Base-by-base conservation (phyloP, 1,140 invertebrate species). In the Bemisia tabaci region DNA sequence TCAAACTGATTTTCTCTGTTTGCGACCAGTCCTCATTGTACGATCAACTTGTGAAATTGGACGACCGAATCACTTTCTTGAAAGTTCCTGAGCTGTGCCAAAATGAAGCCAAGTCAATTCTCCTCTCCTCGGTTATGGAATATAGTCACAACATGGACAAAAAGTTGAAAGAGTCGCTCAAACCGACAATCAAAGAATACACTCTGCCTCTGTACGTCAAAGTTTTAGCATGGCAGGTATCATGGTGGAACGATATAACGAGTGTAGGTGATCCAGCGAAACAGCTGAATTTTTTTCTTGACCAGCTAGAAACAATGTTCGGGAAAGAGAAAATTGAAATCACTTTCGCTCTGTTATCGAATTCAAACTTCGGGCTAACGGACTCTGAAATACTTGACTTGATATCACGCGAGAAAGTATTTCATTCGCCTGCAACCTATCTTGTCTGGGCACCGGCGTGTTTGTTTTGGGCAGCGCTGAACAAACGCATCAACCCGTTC, bases 311-410 rank as follows among this genome's bases (percentile, higher is more conserved):
- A 74, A 78, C 79, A 12, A 83, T 84, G 22, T 77, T 88, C 60
- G 87, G 86, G 0, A 81, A 81, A 65, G 79, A 82, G 60, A 72
- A 81, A 79, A 73, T 80, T 11, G 76, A 79, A 73, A 80, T 74
- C 79, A 83, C 79, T 12, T 75, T 90, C n/a, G 84, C 86, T 0
- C 79, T 89, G 48, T 78, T 90, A 22, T 84, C 85, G 1, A 84
- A 84, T 5, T 81, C 87, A 2, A 82, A 86, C 58, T 81, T 85
- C 71, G 88, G 89, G 0, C 76, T 91, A n/a, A 83, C 84, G 17
- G 85, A 87, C 71, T 85, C 83, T 2, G 89, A 91, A 77, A 83
- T 90, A 75, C 75, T 89, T 68, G 88, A 91, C 75, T 76, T 91
- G 22, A 71, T 91, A 26, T 85, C 87, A 1, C 81, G 84, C 67